Evolutionary conservation across 2,797 vertebrate species (phyloP), one percentile per base, ranked within the genome.

Genomic region (Poeciliopsis presidionis): DNA sequence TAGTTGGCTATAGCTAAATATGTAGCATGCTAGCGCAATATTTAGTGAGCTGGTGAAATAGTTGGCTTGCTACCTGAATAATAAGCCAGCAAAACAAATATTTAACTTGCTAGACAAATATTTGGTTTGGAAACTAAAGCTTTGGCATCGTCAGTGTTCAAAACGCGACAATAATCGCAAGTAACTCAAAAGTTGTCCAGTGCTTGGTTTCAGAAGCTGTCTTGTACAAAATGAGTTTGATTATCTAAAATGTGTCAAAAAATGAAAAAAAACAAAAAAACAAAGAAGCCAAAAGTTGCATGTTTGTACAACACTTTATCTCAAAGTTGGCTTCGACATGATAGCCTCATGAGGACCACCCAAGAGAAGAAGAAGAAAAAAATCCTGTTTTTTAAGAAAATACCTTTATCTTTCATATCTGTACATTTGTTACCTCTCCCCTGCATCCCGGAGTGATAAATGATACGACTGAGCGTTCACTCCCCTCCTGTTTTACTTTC

Each of bases 401-500:
- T 49, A 33, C n/a, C 8, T 81, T 65, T 20, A 82, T 81, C 74
- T 76, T 5, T 47, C 65, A 53, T 39, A 4, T 59, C 28, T 51
- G 18, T 14, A 69, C 33, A 75, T 78, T 73, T 77, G 41, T 73
- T 55, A 41, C 14, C 61, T 33, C 72, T 72, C 73, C 45, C 43
- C 81, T 63, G 45, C 59, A 69, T 78, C 71, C 73, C 33, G 2
- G 36, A 73, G 76, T 84, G 85, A 85, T 84, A 83, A 88, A 87
- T 71, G 73, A 86, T 77, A 73, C 78, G 85, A 55, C 80, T 76
- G 1, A 63, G 81, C 59, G 72, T 30, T 79, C 76, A 77, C 80
- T 76, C 55, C 61, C 77, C 75, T 65, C 63, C 80, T 73, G 69
- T 72, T 79, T 81, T 41, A 33, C 77, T 69, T 73, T 90, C 84